Conservation (phyloP, 2,113 vertebrate species). For the Thalassarche chlororhynchos region DNA sequence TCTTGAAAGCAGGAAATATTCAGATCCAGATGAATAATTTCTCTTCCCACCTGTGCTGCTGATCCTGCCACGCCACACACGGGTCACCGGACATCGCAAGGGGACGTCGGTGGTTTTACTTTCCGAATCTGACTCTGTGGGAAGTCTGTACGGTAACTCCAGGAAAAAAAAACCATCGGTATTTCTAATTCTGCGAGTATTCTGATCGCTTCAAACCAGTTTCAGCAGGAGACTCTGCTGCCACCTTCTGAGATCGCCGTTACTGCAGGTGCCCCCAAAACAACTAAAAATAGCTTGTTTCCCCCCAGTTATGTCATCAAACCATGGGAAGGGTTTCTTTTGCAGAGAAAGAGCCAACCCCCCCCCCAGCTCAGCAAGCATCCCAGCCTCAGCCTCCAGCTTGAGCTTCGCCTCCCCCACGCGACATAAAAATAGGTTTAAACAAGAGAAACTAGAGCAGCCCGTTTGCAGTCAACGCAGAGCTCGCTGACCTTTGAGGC, state of each 20-base stretch:
- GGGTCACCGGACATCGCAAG: rapidly evolving
- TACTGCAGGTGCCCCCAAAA: neutral
- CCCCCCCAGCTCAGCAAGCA: rapidly evolving
- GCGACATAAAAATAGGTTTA: neutral
- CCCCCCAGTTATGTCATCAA: neutral
- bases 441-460: neutral
- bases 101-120: neutral
- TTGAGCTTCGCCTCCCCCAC: neutral
- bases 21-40: no score
- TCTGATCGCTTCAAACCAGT: neutral
- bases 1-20: neutral
- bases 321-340: neutral
- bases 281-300: neutral
- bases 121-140: neutral
- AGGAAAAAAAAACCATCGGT: no score
- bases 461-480: rapidly evolving
- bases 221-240: neutral
- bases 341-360: no score
- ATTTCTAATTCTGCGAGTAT: neutral
- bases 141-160: neutral
- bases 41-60: neutral
- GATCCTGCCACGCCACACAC: neutral
- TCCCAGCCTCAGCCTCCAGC: neutral
- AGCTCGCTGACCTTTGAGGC: neutral
- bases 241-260: neutral